Evolutionary conservation across 2,888 invertebrate species (phyloP).

Genomic region (Ptilodon capucinus): DNA sequence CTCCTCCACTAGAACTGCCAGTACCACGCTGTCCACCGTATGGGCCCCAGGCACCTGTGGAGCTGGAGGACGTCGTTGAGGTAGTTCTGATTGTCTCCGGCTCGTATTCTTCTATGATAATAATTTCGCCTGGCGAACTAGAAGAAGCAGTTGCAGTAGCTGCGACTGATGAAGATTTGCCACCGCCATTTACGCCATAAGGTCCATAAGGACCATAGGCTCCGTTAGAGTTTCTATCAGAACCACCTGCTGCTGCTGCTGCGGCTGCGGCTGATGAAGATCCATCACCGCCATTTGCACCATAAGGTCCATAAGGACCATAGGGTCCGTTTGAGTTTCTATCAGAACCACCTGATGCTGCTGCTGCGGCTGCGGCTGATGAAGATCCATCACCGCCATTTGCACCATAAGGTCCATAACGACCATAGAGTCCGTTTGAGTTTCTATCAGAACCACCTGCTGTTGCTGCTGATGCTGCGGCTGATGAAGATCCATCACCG

Average conservation of each 20-base stretch:
- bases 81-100: neutral
- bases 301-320: no score
- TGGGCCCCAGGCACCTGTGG: neutral
- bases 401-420: neutral
- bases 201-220: no score
- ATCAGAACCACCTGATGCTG: slow-evolving; percentile 1
- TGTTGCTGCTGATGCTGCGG: slow-evolving; percentile 8
- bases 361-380: slow-evolving; percentile 1
- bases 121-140: neutral
- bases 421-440: neutral
- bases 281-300: no score
- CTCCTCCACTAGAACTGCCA: neutral
- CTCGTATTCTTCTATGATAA: neutral
- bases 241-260: no score
- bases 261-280: no score
- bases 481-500: no score
- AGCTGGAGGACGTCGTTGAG: neutral
- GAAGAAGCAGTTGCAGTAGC: neutral
- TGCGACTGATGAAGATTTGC: no score
- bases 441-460: neutral
- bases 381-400: no score
- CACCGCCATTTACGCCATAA: no score
- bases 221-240: no score
- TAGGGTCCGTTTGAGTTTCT: no score
- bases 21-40: neutral